A percentile compares a stretch with the other conserved stretches of the same genome.
These are phyloP conservation scores for Stichopus chloronotus DNA, from an alignment of 35 echinoderm and acorn worm species.

Conservation along the genomic window DNA sequence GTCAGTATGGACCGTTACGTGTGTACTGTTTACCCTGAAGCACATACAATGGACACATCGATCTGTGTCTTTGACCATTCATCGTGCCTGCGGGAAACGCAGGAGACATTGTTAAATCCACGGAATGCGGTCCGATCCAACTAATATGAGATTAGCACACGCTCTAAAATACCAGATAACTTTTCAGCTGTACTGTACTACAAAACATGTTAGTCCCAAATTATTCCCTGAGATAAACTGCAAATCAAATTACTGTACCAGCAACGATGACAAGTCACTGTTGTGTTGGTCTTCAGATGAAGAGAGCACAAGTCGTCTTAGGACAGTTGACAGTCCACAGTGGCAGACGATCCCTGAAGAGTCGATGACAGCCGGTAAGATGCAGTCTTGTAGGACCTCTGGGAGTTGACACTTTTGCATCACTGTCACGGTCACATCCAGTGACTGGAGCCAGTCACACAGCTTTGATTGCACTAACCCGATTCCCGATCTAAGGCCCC, in stretches of 20 bases:
- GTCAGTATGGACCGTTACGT: no score
- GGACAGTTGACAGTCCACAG: slow-evolving; percentile 26
- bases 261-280: not conserved
- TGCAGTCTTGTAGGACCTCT: not conserved
- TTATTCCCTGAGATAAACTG: no score
- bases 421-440: not conserved
- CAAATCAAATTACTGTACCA: not conserved
- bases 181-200: no score
- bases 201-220: no score
- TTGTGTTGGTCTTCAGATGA: not conserved
- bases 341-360: not conserved
- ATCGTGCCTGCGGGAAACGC: no score
- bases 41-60: no score
- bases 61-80: no score
- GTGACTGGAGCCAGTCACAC: not conserved
- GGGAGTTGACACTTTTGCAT: not conserved
- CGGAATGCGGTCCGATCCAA: no score
- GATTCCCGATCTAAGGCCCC: not conserved
- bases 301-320: not conserved
- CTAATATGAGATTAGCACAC: no score
- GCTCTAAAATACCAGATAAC: no score
- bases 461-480: not conserved
- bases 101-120: no score
- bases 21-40: no score
- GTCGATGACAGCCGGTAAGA: not conserved